Percentiles rank a stretch among this genome's conserved stretches.
Evolutionary conservation across 2,888 invertebrate genomes (phyloP).

Genomic region (Troides helena): DNA sequence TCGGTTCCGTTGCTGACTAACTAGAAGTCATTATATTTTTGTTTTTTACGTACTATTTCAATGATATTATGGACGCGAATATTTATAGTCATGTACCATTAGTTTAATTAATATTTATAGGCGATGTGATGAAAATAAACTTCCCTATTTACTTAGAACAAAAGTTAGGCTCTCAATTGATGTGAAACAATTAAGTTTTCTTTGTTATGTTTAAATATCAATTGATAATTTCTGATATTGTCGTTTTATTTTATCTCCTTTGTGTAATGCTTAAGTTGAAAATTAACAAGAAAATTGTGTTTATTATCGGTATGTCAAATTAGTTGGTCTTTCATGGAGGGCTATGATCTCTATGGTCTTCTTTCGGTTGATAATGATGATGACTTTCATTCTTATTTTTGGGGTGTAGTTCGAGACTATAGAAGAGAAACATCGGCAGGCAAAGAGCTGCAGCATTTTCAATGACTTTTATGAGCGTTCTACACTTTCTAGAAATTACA

Average conservation of each 20-base stretch:
- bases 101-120: constrained; percentile 10
- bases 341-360: too few species aligned
- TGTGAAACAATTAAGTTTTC: constrained; percentile 21
- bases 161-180: constrained; percentile 11
- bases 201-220: constrained; percentile 33
- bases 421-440: too few species aligned
- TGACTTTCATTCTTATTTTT: too few species aligned
- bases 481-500: too few species aligned
- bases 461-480: too few species aligned
- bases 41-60: constrained; percentile 1
- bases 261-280: not conserved
- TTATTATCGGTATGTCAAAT: too few species aligned
- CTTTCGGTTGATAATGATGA: too few species aligned
- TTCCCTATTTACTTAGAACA: constrained; percentile 3
- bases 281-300: not conserved
- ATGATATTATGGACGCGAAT: not conserved
- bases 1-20: constrained; percentile 21
- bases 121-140: constrained; percentile 14
- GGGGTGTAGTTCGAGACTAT: too few species aligned
- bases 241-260: constrained; percentile 32
- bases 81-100: constrained; percentile 20
- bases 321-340: too few species aligned
- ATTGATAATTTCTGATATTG: constrained; percentile 33
- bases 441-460: too few species aligned
- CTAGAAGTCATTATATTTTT: not conserved